phyloP scores from a whole-genome alignment of 2,113 vertebrate species.

The Labeo rohita region DNA sequence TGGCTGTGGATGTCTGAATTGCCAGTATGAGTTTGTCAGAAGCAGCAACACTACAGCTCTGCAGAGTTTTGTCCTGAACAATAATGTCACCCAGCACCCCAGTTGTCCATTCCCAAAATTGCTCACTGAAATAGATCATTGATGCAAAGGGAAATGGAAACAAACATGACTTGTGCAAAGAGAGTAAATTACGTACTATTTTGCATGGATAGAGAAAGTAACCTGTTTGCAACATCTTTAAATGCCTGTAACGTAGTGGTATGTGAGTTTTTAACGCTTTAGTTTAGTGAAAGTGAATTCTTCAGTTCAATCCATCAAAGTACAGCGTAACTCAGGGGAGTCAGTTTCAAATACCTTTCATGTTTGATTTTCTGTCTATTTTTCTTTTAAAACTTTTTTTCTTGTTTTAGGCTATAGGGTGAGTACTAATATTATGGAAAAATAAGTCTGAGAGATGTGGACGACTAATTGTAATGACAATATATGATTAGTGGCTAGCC shows the following conservation, averaged over 20 bases:
- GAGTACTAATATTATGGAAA: neutral
- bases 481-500: slow-evolving; percentile 7
- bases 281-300: neutral
- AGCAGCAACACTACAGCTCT: neutral
- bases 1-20: neutral
- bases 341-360: neutral
- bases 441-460: neutral
- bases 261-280: neutral
- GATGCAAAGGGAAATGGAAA: neutral
- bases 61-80: slow-evolving; percentile 12
- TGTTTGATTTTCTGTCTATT: neutral
- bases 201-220: neutral
- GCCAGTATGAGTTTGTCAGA: slow-evolving; percentile 14
- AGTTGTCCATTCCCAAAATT: slow-evolving; percentile 10
- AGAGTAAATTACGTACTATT: neutral
- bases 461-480: slow-evolving; percentile 11
- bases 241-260: neutral
- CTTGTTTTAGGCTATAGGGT: slow-evolving; percentile 7
- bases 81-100: slow-evolving; percentile 1
- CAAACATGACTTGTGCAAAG: neutral
- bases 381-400: neutral
- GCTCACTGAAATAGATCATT: neutral
- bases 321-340: too few relatives aligned
- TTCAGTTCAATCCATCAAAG: neutral
- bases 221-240: neutral